A percentile compares a stretch with the other conserved stretches of the same genome.
Conservation (phyloP, 2,888 invertebrate species). For the Uropetala carovei region DNA sequence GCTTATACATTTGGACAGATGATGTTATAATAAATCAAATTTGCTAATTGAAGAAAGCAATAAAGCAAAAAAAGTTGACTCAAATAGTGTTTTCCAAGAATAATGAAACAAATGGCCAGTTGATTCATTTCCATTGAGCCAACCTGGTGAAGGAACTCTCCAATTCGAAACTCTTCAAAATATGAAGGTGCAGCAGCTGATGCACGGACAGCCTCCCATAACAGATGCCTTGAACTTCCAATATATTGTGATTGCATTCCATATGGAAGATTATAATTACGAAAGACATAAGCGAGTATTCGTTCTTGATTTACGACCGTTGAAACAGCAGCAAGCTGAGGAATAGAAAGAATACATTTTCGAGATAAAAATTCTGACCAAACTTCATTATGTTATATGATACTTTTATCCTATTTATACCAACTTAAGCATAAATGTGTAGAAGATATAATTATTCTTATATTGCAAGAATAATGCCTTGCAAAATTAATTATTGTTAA, state of each 20-base stretch:
- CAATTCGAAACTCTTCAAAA: slow-evolving; percentile 88
- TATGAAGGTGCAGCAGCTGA: slow-evolving; percentile 95
- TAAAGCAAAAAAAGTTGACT: neutral
- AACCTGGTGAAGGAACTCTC: slow-evolving; percentile 83
- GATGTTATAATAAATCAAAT: no score
- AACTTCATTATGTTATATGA: no score
- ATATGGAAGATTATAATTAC: slow-evolving; percentile 88
- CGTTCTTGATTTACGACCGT: slow-evolving; percentile 86
- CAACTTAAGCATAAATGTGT: no score
- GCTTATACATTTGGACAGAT: neutral
- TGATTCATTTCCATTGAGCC: slow-evolving; percentile 50
- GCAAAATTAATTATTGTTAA: no score
- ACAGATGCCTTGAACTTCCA: slow-evolving; percentile 82
- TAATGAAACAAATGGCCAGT: neutral
- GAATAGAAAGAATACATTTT: slow-evolving; percentile 56
- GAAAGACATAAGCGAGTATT: slow-evolving; percentile 87
- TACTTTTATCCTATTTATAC: no score
- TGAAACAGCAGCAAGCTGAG: slow-evolving; percentile 85
- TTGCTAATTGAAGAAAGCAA: neutral
- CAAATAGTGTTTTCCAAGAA: neutral
- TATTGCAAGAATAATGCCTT: no score
- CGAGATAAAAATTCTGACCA: neutral
- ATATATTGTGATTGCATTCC: slow-evolving; percentile 83
- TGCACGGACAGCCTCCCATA: slow-evolving; percentile 92
- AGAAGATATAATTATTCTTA: no score